Base-by-base conservation (phyloP, 2,888 invertebrate genomes). In the Coleophora deauratella region DNA sequence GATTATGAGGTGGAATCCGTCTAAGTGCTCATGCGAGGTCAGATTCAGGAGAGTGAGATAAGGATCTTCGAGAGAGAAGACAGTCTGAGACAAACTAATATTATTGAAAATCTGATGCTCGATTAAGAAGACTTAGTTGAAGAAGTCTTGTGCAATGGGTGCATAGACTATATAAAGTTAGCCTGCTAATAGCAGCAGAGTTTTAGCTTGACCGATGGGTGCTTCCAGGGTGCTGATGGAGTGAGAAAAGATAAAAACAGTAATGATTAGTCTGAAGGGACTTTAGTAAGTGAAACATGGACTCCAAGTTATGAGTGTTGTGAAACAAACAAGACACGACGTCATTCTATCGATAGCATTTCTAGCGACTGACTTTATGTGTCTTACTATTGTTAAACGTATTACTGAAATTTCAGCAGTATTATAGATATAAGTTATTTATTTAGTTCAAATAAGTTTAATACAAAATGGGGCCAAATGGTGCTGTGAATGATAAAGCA, bases 1-100 rank as follows among this genome's bases (percentile, higher is more conserved):
- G 68, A 73, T 68, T 75, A 73, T 78, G 79, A 71, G 62, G 78
- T 85, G 85, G 85, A 84, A 80, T 69, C 72, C 80, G 42, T 76
- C 67, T 74, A 84, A 79, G 49, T 85, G 85, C 49, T 49, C 55
- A 1, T 85, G 85, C 45, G 84, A 84, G 49, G 55, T 27, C n/a
- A 45, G 34, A 27, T n/a, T 14, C 1, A 36, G 37, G 40, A 15
- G 21, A 6, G 21, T 21, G 6, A 21, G 21, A 21, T 21, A 21
- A 21, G 6, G 6, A 6, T 4, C 21, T 21, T 21, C 3, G 3
- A 21, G 6, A 21, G 6, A 21, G 21, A 21, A 21, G 21, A 21
- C 6, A 6, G 21, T 21, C 21, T 21, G 21, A 21, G 6, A 4
- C 21, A 21, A 21, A 21, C 6, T 21, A 21, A 21, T 21, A 4